These are phyloP conservation scores for Ridgeia piscesae DNA, from an alignment of 1,140 invertebrate genomes.

Conservation along the genomic window DNA sequence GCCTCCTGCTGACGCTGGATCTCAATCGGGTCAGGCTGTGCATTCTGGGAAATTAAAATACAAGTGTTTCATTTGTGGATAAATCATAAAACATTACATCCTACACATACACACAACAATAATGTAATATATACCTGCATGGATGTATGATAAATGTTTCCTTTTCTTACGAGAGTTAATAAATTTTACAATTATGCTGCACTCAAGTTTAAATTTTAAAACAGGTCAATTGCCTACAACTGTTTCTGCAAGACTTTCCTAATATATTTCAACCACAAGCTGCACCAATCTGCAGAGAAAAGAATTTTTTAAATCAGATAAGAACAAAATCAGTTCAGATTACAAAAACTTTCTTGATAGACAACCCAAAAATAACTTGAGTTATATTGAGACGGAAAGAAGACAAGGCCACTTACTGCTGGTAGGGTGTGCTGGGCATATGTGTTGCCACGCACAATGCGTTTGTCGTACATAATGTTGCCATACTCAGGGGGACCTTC, in stretches of 20 bases:
- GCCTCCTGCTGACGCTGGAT: conserved; percentile 57
- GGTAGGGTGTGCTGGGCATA: conserved; percentile 66
- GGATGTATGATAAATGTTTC: not conserved
- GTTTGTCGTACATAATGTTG: conserved; percentile 82
- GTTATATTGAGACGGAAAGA: not conserved
- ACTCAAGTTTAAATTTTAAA: not conserved
- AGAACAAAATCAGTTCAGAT: not conserved
- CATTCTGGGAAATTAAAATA: conserved; percentile 37
- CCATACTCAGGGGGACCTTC: conserved; percentile 48
- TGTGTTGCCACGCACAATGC: conserved; percentile 79
- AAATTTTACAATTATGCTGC: not conserved
- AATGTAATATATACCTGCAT: not conserved
- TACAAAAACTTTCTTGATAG: not conserved
- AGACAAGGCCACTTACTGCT: conserved; percentile 58
- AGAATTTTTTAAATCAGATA: not conserved
- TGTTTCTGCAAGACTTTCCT: not conserved
- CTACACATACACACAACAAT: not conserved
- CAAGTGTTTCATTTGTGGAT: not conserved
- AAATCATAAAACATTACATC: not conserved
- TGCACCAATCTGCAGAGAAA: not conserved
- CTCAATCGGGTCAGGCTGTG: conserved; percentile 58
- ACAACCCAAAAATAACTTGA: not conserved
- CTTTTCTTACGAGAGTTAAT: not conserved
- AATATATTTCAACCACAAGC: not conserved
- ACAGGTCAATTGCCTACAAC: not conserved